Percentiles rank a stretch among this genome's conserved stretches.
Conservation (phyloP, 2,113 vertebrate genomes). For the Pagrus major region DNA sequence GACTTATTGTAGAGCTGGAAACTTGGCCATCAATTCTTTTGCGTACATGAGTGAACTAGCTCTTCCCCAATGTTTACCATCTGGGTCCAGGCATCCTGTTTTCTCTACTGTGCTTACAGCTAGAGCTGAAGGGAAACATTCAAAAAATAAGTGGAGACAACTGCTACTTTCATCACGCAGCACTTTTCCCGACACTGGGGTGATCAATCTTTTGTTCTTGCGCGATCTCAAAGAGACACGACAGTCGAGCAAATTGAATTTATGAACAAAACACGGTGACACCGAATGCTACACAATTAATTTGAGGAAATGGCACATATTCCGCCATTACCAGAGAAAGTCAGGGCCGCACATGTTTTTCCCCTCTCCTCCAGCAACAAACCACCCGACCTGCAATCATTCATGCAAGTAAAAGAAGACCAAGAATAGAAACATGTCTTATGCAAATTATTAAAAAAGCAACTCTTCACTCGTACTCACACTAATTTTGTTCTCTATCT, state of each 20-base stretch:
- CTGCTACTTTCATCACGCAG: conserved; percentile 59
- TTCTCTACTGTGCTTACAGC: conserved; percentile 43
- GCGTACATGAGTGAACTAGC: conserved; percentile 74
- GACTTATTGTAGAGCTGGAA: conserved; percentile 79
- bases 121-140: conserved; percentile 56
- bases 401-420: conserved; percentile 59
- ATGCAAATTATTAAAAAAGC: conserved; percentile 68
- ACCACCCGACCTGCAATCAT: conserved; percentile 52
- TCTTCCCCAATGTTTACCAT: conserved; percentile 71
- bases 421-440: conserved; percentile 75
- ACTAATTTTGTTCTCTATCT: conserved; percentile 75
- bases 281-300: conserved; percentile 68
- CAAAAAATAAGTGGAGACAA: conserved; percentile 50
- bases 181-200: conserved; percentile 55
- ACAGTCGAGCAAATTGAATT: conserved; percentile 75
- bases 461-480: conserved; percentile 61
- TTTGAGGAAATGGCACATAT: conserved; percentile 67
- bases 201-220: conserved; percentile 78
- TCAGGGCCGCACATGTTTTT: conserved; percentile 40
- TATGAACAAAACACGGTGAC: conserved; percentile 73
- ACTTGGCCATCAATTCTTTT: conserved; percentile 78
- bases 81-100: conserved; percentile 50
- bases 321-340: conserved; percentile 46
- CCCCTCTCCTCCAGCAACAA: conserved; percentile 46
- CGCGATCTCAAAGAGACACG: conserved; percentile 65